Conservation (phyloP, 2,888 invertebrate genomes). For the Abrostola triplasia region DNA sequence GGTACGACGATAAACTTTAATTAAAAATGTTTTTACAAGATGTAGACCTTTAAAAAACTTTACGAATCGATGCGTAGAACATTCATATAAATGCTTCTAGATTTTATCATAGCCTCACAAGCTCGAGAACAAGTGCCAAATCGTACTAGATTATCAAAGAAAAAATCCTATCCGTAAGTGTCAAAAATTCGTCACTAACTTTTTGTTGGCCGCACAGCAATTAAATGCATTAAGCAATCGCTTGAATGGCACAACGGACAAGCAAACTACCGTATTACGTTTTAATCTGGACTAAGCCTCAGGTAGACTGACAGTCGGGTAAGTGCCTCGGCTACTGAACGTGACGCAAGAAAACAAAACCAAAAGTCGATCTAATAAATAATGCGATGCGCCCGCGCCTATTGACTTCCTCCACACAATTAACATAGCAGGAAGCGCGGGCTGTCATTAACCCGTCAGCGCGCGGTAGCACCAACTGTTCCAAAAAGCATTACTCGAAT, state of each 20-base stretch:
- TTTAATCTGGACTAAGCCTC: conserved; percentile 83
- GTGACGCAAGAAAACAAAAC: conserved; percentile 75
- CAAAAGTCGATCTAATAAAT: conserved; percentile 82
- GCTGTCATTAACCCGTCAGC: conserved; percentile 87
- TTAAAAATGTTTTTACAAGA: conserved; percentile 28
- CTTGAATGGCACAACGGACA: conserved; percentile 78
- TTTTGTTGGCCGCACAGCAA: conserved; percentile 69
- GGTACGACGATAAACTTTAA: conserved; percentile 30
- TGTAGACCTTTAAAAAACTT: conserved; percentile 11
- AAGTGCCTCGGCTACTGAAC: conserved; percentile 80
- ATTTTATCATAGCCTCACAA: conserved; percentile 35
- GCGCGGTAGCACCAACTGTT: conserved; percentile 80
- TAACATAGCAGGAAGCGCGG: conserved; percentile 85
- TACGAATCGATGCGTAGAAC: conserved; percentile 41
- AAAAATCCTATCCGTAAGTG: conserved; percentile 56
- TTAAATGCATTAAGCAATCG: conserved; percentile 81
- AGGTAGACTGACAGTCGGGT: conserved; percentile 81
- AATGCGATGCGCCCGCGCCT: conserved; percentile 79
- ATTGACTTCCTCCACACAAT: conserved; percentile 84
- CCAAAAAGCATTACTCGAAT: conserved; percentile 80
- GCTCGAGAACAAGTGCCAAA: conserved; percentile 49
- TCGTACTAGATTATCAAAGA: conserved; percentile 55
- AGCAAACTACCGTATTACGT: conserved; percentile 87
- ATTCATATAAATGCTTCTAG: conserved; percentile 37
- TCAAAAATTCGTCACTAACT: conserved; percentile 61